phyloP scores from a whole-genome alignment of 2,888 invertebrate genomes.

The Acronicta aceris region DNA sequence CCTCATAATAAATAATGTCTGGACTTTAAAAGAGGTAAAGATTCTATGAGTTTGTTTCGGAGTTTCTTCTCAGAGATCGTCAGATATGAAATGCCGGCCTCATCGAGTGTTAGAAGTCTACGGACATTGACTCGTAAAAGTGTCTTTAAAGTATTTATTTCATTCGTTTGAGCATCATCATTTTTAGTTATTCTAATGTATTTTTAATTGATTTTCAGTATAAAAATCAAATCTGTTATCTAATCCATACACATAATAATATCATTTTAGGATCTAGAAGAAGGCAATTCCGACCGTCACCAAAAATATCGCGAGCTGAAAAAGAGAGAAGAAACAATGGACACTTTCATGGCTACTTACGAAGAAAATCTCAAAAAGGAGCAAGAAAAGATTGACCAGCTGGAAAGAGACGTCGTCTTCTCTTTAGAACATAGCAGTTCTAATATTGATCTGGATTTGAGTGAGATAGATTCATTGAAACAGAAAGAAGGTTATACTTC shows the following conservation, averaged over 20 bases:
- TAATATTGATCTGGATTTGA: slow-evolving; percentile 90
- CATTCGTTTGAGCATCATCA: no score
- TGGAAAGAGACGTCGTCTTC: slow-evolving; percentile 91
- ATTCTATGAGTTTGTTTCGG: no score
- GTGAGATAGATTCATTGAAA: slow-evolving; percentile 86
- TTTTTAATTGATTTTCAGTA: no score
- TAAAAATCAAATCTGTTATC: not conserved
- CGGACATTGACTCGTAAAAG: no score
- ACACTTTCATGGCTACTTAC: slow-evolving; percentile 91
- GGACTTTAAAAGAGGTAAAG: no score
- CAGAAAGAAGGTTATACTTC: slow-evolving; percentile 82
- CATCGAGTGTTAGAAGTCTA: no score
- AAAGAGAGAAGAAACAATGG: slow-evolving; percentile 95
- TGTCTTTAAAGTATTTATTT: no score
- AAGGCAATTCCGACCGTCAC: slow-evolving; percentile 92
- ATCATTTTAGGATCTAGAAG: slow-evolving; percentile 89
- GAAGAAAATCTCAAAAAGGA: slow-evolving; percentile 91
- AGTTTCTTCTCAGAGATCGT: no score
- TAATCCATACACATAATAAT: no score
- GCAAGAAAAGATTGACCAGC: slow-evolving; percentile 89
- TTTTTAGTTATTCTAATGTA: no score
- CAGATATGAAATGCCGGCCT: no score
- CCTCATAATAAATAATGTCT: no score
- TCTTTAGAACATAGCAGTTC: slow-evolving; percentile 91
- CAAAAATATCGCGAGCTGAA: slow-evolving; percentile 94